Conservation (phyloP, 2,797 vertebrate species). For the Acanthurus tractus region DNA sequence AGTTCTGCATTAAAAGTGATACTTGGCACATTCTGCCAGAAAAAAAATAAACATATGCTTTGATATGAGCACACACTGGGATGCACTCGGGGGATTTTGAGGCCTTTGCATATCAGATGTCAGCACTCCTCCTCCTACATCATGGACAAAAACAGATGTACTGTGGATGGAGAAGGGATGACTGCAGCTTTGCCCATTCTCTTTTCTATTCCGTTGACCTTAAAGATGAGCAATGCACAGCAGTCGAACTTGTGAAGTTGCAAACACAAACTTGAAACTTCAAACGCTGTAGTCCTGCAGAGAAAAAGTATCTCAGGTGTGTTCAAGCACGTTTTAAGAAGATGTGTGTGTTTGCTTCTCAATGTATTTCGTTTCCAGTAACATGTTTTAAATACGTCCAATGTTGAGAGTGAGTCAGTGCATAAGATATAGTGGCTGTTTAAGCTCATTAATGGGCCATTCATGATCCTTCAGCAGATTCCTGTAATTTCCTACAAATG, state of each 20-base stretch:
- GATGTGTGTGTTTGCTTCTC: neutral
- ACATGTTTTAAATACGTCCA: constrained; percentile 32
- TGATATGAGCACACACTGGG: constrained; percentile 50
- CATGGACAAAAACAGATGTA: constrained; percentile 70
- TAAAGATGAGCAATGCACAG: constrained; percentile 53
- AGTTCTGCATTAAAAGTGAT: constrained; percentile 61
- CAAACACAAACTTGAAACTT: constrained; percentile 1
- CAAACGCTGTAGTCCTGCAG: constrained; percentile 6
- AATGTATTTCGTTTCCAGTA: constrained; percentile 24
- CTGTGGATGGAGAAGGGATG: constrained; percentile 39
- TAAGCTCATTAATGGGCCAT: constrained; percentile 20
- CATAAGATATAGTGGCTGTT: constrained; percentile 11
- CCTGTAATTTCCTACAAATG: constrained; percentile 63
- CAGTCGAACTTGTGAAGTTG: constrained; percentile 32
- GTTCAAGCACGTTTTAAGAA: constrained; percentile 5
- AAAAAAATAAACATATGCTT: constrained; percentile 43
- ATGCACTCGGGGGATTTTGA: constrained; percentile 65
- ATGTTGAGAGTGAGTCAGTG: constrained; percentile 49
- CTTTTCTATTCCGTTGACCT: constrained; percentile 44
- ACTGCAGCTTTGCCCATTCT: constrained; percentile 37
- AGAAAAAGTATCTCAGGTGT: constrained; percentile 9
- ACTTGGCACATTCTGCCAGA: constrained; percentile 59
- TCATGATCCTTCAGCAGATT: constrained; percentile 18
- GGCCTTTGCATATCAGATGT: constrained; percentile 77
- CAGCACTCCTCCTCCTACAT: constrained; percentile 73